phyloP scores from a whole-genome alignment of 2,113 vertebrate genomes.

The Nycticryphes semicollaris region DNA sequence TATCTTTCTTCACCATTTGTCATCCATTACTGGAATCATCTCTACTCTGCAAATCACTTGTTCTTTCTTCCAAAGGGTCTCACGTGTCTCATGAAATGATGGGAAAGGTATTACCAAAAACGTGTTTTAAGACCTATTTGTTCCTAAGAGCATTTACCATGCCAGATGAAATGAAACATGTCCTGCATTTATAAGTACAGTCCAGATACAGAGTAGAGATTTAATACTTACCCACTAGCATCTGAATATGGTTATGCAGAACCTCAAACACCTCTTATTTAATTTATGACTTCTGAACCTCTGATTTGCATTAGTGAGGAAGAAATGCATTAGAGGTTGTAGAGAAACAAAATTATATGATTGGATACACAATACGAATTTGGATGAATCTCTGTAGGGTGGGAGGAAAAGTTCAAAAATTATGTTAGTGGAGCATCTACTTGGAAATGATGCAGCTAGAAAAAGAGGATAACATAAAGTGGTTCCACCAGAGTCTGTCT shows the following conservation, averaged over 20 bases:
- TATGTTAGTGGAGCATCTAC: not conserved
- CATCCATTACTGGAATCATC: not conserved
- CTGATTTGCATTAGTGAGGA: not conserved
- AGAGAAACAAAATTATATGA: not conserved
- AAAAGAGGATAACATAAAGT: not conserved
- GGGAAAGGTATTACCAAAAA: not conserved
- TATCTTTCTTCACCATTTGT: not conserved
- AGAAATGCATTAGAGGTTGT: not conserved
- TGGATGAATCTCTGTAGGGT: not conserved
- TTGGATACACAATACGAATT: not conserved
- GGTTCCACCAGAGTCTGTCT: not conserved
- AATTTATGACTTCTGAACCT: not conserved
- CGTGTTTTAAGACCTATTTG: not conserved
- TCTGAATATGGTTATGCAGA: not conserved
- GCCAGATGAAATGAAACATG: not conserved
- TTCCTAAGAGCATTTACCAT: not conserved
- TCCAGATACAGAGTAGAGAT: not conserved
- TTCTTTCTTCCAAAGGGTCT: not conserved
- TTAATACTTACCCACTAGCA: not conserved
- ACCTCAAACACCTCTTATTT: not conserved
- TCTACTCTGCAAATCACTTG: not conserved
- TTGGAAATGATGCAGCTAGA: not conserved
- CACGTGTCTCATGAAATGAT: not conserved
- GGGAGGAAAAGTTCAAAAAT: not conserved
- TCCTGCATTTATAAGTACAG: not conserved